A percentile compares a stretch with the other conserved stretches of the same genome.
These are phyloP conservation scores for Eueremaeus valkanovi DNA, from an alignment of 2,888 invertebrate genomes.

Conservation along the genomic window DNA sequence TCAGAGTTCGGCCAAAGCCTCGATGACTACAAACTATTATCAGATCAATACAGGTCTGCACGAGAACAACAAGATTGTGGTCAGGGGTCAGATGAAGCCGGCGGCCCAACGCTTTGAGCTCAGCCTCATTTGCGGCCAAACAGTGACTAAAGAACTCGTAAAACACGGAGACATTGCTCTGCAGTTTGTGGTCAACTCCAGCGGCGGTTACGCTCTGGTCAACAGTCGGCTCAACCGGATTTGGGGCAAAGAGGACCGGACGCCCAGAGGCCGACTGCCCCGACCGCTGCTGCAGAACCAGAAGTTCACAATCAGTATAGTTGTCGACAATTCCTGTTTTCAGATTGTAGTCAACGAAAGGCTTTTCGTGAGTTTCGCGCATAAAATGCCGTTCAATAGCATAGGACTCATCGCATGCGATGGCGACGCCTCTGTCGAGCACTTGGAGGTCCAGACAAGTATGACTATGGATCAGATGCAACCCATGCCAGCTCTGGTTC, in stretches of 20 bases:
- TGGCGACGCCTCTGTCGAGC: constrained; percentile 31
- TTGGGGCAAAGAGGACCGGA: constrained; percentile 36
- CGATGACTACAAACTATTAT: constrained; percentile 18
- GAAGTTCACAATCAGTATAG: background rate
- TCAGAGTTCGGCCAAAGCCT: background rate
- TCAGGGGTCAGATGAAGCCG: constrained; percentile 27
- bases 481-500: constrained; percentile 11
- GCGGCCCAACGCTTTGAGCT: constrained; percentile 38
- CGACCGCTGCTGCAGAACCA: constrained; percentile 37
- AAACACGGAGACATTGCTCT: constrained; percentile 38
- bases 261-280: constrained; percentile 35
- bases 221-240: constrained; percentile 27
- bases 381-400: constrained; percentile 29
- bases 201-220: constrained; percentile 34
- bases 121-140: constrained; percentile 19
- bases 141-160: constrained; percentile 32
- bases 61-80: background rate
- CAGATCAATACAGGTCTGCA: constrained; percentile 22
- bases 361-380: constrained; percentile 14
- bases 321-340: constrained; percentile 8
- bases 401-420: constrained; percentile 33
- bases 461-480: background rate
- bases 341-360: constrained; percentile 32
- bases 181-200: constrained; percentile 24
- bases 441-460: constrained; percentile 25